Evolutionary conservation across 2,113 vertebrate species (phyloP), one percentile per base, ranked within the genome.

Genomic region (Syngnathus floridae): DNA sequence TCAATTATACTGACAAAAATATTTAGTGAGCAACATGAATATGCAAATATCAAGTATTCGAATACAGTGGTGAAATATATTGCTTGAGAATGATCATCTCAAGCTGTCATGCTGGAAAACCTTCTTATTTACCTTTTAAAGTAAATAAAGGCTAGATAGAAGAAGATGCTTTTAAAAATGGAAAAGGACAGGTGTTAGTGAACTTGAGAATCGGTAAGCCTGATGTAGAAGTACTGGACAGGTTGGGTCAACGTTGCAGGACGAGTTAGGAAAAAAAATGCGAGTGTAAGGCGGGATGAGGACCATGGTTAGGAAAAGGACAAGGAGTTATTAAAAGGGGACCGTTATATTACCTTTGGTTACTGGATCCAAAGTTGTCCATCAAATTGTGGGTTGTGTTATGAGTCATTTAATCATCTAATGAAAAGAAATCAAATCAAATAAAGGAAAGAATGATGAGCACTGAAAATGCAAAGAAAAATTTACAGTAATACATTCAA

Each of bases 361-460:
- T 67, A 76, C 73, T 62, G 77, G 82, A 64, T 89, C 88, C 86
- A 86, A 69, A 82, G 88, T 66, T 85, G 82, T 87, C 85, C 88
- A 78, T 86, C 86, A 87, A 87, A 84, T 77, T 83, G 78, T 70
- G 77, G 81, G 73, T 75, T 80, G 86, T 84, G 80, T 81, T 83
- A 89, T 84, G 86, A 86, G 66, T 85, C 81, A 86, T 82, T 88
- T 71, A 84, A 83, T 56, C 54, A 88, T 87, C 86, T 87, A 87
- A 88, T 86, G 71, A 89, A 89, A 87, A 88, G 79, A 88, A 88
- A 86, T 83, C 83, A 90, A 89, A 87, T 87, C 78, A 86, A 87
- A 85, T 81, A 57, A 86, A 87, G 35, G 70, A 84, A 87, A 87
- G 76, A 86, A 84, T 59, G 82, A 80, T 79, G 81, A 83, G 69